Base-by-base conservation (phyloP, 2,113 vertebrate species). In the Gadus chalcogrammus region DNA sequence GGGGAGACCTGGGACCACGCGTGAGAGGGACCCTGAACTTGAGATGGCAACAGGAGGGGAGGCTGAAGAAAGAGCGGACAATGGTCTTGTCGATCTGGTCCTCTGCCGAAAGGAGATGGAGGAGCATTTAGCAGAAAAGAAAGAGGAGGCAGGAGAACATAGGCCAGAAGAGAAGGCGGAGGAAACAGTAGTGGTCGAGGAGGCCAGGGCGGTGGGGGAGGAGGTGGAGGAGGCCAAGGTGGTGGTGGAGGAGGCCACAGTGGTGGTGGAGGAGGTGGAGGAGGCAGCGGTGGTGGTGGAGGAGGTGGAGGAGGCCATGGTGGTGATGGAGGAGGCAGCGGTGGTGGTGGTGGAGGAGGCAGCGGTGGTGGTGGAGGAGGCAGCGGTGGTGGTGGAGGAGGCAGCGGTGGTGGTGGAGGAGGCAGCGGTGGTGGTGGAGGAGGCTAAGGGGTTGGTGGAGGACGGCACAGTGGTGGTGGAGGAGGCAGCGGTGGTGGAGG, bases 161-260 rank as follows among this genome's bases (percentile, higher is more conserved):
- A 35, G 31, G 31, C 31, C 31, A 35, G 31, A 35, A 35, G 31
- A 35, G 31, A 35, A 35, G 31, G 31, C 4, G 31, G 6, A 35
- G 31, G 31, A 35, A 5, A 35, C 31, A 35, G 63, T 7, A 11
- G 56, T 55, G 22, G 17, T 17, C 28, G 60, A 64, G 18, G 79
- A 77, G 22, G 12, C 3, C 31, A 4, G 3, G 60, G 63, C 3
- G 15, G 56, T 52, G 22, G 17, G 13, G 35, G 60, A 64, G 18
- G 79, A 77, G 22, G 12, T 0, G 61, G 56, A 69, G 13, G 72
- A 73, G 9, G 53, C 71, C 22, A 59, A 73, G 60, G 63, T 7
- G 15, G 56, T 55, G 20, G 16, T 17, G 35, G 60, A 64, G 18
- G 79, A 77, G 22, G 12, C 24, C 1, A 0, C 24, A 2, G 24